Evolutionary conservation across 2,888 invertebrate genomes (phyloP), one percentile per base, ranked within the genome.

Genomic region (Torymus aiolomorphi): DNA sequence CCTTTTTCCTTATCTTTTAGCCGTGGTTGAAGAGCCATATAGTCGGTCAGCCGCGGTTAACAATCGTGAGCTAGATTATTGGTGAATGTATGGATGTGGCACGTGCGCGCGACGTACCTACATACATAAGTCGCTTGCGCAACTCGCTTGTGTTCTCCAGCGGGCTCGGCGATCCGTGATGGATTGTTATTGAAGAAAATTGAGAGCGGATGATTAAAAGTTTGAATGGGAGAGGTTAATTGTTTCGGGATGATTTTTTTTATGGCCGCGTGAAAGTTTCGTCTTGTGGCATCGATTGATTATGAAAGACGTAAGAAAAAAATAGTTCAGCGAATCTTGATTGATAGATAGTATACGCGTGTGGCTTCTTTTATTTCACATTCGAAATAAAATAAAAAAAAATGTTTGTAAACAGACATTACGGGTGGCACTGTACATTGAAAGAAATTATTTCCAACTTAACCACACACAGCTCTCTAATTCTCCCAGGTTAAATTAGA

Each of bases 1-100:
- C 42, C 8, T 42, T 10, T 13, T 65, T 31, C 63, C 77, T 73
- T 77, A 80, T 80, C 77, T 77, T 59, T 20, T 31, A 1, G 42
- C 42, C 8, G 42, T 42, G 8, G 42, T 10, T 42, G 42, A 42
- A 42, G 42, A 42, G 8, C 42, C 8, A 5, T 31, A 31, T 31
- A 31, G 31, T 16, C 24, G 18, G 16, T n/a, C 13, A 18, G 31
- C 18, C 65, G 18, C n/a, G 11, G 16, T 70, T 66, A 70, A 76
- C 76, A 77, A 74, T 80, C 74, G 74, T 57, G 80, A 62, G 66
- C 67, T 18, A n/a, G 62, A 72, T 80, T 80, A 75, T 80, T 75
- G 70, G 73, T 62, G 49, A 63, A 42, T 42, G 42, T 42, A 42
- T 42, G 42, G 24, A 18, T 13, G 11, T 13, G 16, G 18, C 16